A percentile compares a stretch with the other conserved stretches of the same genome.
phyloP scores from a whole-genome alignment of 2,113 vertebrate genomes.

The Cynoglossus semilaevis region DNA sequence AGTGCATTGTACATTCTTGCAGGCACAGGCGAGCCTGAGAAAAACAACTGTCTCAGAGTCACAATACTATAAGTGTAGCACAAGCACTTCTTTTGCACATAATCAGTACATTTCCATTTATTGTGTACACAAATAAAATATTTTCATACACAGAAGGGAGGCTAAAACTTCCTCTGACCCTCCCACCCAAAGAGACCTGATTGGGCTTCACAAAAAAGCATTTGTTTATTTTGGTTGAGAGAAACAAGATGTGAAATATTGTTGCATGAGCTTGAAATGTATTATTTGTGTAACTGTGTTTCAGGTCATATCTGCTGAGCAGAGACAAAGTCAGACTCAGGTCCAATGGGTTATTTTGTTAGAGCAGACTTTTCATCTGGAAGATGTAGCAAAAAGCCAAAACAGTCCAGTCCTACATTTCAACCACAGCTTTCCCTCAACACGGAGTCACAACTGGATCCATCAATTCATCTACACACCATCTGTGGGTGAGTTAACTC shows the following conservation, averaged over 20 bases:
- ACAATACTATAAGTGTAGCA: too few relatives aligned
- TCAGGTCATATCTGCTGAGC: slow-evolving; percentile 88
- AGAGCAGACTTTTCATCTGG: slow-evolving; percentile 86
- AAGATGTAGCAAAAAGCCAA: slow-evolving; percentile 89
- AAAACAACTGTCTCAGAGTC: too few relatives aligned
- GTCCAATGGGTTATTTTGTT: slow-evolving; percentile 90
- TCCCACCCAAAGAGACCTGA: slow-evolving; percentile 82
- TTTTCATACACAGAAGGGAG: too few relatives aligned
- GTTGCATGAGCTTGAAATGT: background rate
- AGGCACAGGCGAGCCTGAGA: too few relatives aligned
- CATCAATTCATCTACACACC: slow-evolving; percentile 83
- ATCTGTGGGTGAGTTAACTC: slow-evolving; percentile 80
- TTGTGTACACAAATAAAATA: too few relatives aligned
- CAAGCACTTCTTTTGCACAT: too few relatives aligned
- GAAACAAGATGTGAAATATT: background rate
- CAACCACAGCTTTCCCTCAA: slow-evolving; percentile 78
- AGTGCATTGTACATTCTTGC: too few relatives aligned
- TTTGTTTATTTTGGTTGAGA: background rate
- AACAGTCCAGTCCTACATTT: slow-evolving; percentile 79
- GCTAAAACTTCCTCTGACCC: slow-evolving; percentile 76
- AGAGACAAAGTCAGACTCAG: slow-evolving; percentile 83
- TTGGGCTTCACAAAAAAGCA: slow-evolving; percentile 90
- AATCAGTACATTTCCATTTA: too few relatives aligned
- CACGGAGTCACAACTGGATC: slow-evolving; percentile 78
- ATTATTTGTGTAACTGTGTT: background rate